Base-by-base conservation (phyloP, 1,140 invertebrate species). In the Augochlora pura region DNA sequence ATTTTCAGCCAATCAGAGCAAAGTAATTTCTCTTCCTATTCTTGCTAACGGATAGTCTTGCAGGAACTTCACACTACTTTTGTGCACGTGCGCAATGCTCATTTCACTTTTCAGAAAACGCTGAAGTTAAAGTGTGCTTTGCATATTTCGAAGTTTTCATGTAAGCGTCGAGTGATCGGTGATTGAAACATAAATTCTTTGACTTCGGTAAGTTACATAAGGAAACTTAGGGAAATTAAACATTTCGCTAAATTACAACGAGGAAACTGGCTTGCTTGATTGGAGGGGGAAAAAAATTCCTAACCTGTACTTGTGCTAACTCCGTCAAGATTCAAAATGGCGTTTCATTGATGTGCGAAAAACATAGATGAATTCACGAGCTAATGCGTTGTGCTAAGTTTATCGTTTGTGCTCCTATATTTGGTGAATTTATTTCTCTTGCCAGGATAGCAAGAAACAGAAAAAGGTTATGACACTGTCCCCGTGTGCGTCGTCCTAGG, bases 291-390 rank as follows among this genome's bases (percentile, higher is more conserved):
- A 21, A 68, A 21, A 52, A n/a, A 70, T 46, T 54, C 38, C 77
- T 86, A 86, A 86, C 85, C 85, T 86, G 12, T 77, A 73, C 39
- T 10, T 16, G 32, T 12, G 67, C 14, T 9, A 49, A 52, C 4
- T 32, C 7, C 23, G 54, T 70, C 62, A 25, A 21, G 12, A 80
- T 80, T 73, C 85, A 86, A 86, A 82, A 86, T 86, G 85, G 85
- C 84, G 85, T 86, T 42, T 42, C 14, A 74, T 38, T n/a, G 54
- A 39, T 59, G 60, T 69, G 70, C 25, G 62, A 46, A 27, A 70
- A 66, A 18, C 59, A 32, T 27, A 59, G 38, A n/a, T 14, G 12
- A 66, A 49, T 39, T 65, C 54, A 0, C 27, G 18, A 23, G 18
- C 6, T 3, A n/a, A 27, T 2, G 18, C 6, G 9, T 64, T 14